Evolutionary conservation across 2,888 invertebrate species (phyloP).

Genomic region (Danaus chrysippus): DNA sequence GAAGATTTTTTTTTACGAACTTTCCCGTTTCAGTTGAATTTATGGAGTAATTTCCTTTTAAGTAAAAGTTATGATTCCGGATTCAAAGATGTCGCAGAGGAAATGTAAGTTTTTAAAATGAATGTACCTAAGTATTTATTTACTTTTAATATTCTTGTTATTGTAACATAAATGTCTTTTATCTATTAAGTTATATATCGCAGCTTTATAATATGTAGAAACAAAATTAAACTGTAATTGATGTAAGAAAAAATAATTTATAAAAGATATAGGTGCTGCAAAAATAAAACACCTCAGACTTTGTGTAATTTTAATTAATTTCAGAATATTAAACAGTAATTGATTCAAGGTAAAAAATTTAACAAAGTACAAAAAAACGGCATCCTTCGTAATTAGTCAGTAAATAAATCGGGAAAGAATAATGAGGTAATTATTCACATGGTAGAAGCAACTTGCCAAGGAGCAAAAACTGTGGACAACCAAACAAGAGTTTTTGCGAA

Average conservation of each 20-base stretch:
- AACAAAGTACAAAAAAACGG: conserved; percentile 15
- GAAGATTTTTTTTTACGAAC: conserved; percentile 49
- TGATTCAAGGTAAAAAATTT: conserved; percentile 16
- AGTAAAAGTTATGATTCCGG: conserved; percentile 6
- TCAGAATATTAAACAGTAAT: conserved; percentile 13
- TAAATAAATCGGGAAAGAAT: conserved; percentile 27
- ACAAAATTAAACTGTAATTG: no score
- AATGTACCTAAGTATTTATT: conserved; percentile 31
- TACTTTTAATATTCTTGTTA: neutral
- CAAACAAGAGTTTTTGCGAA: conserved; percentile 70
- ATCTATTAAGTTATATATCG: no score
- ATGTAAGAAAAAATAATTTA: no score
- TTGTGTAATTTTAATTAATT: neutral
- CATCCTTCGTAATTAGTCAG: conserved; percentile 41
- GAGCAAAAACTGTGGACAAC: conserved; percentile 65
- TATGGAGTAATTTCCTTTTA: conserved; percentile 36
- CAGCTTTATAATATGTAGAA: no score
- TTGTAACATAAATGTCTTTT: neutral
- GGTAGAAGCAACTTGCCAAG: conserved; percentile 43
- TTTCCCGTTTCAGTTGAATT: conserved; percentile 56
- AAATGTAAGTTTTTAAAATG: neutral
- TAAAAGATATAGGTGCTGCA: no score
- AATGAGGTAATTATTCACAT: conserved; percentile 33
- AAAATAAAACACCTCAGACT: no score
- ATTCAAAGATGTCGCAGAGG: conserved; percentile 1